phyloP scores from a whole-genome alignment of 1,140 invertebrate genomes.

The Lethrus apterus region DNA sequence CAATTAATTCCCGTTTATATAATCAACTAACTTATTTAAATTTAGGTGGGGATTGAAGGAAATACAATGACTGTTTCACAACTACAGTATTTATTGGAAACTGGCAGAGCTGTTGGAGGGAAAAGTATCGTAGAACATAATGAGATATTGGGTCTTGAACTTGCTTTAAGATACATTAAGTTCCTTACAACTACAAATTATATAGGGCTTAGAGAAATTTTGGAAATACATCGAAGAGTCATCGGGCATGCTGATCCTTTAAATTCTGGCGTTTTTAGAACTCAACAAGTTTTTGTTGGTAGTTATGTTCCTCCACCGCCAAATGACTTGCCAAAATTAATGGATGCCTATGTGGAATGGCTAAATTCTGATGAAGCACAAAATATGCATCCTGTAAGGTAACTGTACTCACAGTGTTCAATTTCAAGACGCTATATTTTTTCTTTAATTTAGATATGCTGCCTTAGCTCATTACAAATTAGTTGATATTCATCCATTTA shows the following conservation, averaged over 20 bases:
- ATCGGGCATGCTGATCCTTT: constrained; percentile 89
- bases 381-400: constrained; percentile 80
- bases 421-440: background rate
- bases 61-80: constrained; percentile 94
- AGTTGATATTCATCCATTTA: constrained; percentile 90
- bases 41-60: constrained; percentile 81
- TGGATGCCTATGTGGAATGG: constrained; percentile 87
- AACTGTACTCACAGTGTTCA: constrained; percentile 23
- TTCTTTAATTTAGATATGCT: constrained; percentile 58
- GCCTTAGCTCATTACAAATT: constrained; percentile 94
- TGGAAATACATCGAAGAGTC: constrained; percentile 88
- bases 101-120: constrained; percentile 82
- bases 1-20: too few relatives aligned
- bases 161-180: constrained; percentile 93
- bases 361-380: constrained; percentile 79
- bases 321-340: constrained; percentile 67
- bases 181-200: constrained; percentile 64
- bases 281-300: constrained; percentile 74
- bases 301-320: constrained; percentile 84
- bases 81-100: constrained; percentile 88
- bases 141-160: constrained; percentile 89
- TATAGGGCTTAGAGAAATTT: constrained; percentile 76
- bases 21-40: too few relatives aligned
- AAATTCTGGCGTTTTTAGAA: constrained; percentile 73
- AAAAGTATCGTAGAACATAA: constrained; percentile 96